Conservation (phyloP, 2,888 invertebrate species). For the Thumatha senex region DNA sequence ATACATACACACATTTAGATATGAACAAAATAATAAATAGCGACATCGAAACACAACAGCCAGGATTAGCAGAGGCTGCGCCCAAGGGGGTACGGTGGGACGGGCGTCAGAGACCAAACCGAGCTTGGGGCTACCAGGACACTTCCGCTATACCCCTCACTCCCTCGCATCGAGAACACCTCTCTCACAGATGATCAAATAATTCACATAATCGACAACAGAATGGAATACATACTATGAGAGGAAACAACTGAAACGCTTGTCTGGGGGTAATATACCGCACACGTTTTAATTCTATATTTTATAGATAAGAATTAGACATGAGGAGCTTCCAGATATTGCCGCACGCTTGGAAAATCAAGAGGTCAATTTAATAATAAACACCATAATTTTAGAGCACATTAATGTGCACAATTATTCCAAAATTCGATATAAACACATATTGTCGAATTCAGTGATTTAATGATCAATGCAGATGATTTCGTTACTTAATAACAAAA, state of each 20-base stretch:
- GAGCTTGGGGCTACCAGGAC: slow-evolving; percentile 79
- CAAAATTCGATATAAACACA: slow-evolving; percentile 53
- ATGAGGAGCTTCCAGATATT: slow-evolving; percentile 56
- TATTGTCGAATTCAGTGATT: too few species aligned
- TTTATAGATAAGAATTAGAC: slow-evolving; percentile 40
- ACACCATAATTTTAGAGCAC: slow-evolving; percentile 28
- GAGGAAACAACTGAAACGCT: slow-evolving; percentile 67
- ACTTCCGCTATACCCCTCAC: slow-evolving; percentile 83
- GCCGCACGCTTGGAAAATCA: slow-evolving; percentile 64
- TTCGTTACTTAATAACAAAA: neutral
- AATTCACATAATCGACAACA: slow-evolving; percentile 75
- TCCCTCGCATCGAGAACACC: slow-evolving; percentile 84
- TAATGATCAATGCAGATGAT: slow-evolving; percentile 19
- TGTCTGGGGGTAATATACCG: slow-evolving; percentile 59
- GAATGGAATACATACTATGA: slow-evolving; percentile 74
- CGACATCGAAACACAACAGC: slow-evolving; percentile 83
- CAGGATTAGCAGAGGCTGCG: slow-evolving; percentile 83
- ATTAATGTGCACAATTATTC: neutral
- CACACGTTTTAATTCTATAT: slow-evolving; percentile 48
- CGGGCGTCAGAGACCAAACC: slow-evolving; percentile 75
- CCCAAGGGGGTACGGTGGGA: slow-evolving; percentile 71
- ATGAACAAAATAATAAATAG: slow-evolving; percentile 69
- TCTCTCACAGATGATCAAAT: slow-evolving; percentile 82
- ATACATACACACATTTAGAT: slow-evolving; percentile 74
- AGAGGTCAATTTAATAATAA: slow-evolving; percentile 49